Evolutionary conservation across 30 jellyfish, hydroid and myxozoan species (phyloP).

Genomic region (Mastigias papua): DNA sequence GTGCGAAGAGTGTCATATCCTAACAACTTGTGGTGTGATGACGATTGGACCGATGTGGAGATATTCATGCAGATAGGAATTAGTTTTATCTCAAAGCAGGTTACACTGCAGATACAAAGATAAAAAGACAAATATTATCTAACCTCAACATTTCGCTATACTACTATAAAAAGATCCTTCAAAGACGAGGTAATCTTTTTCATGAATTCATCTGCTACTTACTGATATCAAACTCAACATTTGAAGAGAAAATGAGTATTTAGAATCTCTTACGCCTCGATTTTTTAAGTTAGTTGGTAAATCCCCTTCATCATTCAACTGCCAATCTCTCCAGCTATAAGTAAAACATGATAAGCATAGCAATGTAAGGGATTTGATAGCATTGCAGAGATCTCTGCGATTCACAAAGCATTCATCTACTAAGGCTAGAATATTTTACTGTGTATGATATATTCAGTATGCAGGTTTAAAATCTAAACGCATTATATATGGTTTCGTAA

Average conservation of each 20-base stretch:
- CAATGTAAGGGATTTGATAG: background rate
- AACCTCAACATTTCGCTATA: too few species aligned
- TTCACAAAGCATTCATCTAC: background rate
- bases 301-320: slow-evolving; percentile 93
- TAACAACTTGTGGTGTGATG: background rate
- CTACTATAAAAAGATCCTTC: too few species aligned
- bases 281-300: slow-evolving; percentile 80
- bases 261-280: slow-evolving; percentile 77
- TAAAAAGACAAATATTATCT: too few species aligned
- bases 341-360: background rate
- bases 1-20: background rate
- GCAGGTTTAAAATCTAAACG: too few species aligned
- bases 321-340: slow-evolving; percentile 93
- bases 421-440: too few species aligned
- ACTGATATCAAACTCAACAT: background rate
- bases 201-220: background rate
- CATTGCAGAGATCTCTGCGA: background rate
- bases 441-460: too few species aligned
- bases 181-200: too few species aligned
- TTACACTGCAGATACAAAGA: too few species aligned
- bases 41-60: too few species aligned
- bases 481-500: too few species aligned
- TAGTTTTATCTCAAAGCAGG: too few species aligned
- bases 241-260: slow-evolving; percentile 1
- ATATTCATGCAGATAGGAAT: too few species aligned